A percentile compares a stretch with the other conserved stretches of the same genome.
These are phyloP conservation scores for Diplosoma virens DNA, from an alignment of 23 tunicate genomes.

Conservation along the genomic window DNA sequence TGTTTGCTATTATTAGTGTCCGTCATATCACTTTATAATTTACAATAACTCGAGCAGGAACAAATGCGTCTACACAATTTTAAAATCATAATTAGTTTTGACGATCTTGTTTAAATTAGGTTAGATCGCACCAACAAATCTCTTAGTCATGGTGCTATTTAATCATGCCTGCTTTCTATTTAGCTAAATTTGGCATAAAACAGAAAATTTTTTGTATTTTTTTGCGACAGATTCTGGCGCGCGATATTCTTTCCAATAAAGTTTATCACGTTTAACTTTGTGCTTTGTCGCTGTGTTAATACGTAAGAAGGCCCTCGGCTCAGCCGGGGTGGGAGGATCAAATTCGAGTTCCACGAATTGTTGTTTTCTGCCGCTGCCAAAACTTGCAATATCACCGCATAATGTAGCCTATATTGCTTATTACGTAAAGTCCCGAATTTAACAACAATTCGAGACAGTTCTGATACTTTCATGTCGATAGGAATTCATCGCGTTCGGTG, in stretches of 20 bases:
- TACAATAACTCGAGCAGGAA: too few species aligned
- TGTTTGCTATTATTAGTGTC: too few species aligned
- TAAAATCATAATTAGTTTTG: neutral
- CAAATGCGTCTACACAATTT: too few species aligned
- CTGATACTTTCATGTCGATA: too few species aligned
- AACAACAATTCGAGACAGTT: too few species aligned
- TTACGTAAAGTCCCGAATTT: too few species aligned
- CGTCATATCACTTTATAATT: too few species aligned
- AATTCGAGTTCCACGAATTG: neutral
- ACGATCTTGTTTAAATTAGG: neutral
- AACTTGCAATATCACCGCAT: neutral
- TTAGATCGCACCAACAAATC: neutral
- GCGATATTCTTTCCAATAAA: neutral
- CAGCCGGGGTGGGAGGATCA: neutral
- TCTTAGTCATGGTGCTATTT: too few species aligned
- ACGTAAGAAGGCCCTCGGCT: neutral
- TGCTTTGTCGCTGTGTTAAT: neutral
- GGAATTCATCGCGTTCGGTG: too few species aligned
- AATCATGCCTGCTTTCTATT: too few species aligned
- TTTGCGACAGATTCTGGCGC: neutral
- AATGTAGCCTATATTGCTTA: too few species aligned
- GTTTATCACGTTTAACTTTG: slow-evolving; percentile 15
- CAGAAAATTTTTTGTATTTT: neutral
- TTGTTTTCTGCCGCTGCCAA: neutral
- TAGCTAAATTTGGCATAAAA: neutral